Evolutionary conservation across 2,797 vertebrate species (phyloP), one percentile per base, ranked within the genome.

Genomic region (Thunnus albacares): DNA sequence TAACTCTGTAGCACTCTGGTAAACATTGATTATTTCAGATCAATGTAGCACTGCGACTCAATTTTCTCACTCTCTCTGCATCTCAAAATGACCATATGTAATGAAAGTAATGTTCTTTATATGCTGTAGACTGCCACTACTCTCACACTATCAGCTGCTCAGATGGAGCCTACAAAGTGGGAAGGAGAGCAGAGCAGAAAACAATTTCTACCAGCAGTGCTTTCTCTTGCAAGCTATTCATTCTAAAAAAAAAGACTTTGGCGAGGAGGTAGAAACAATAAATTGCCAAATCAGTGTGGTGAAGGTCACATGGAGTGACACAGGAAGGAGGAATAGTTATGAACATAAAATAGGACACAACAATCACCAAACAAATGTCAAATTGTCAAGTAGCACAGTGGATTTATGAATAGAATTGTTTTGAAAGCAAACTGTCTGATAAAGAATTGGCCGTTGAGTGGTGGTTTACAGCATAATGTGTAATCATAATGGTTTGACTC

Each of bases 241-340:
- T 77, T 81, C 51, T 6, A 70, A 70, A 80, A 45, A 80, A 35
- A 72, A 81, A 71, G 55, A 63, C 38, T 18, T 79, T 69, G 22
- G 57, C 65, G 77, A 77, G 66, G 68, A 84, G 72, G 65, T 61
- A 79, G 45, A 81, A 56, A 85, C 66, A 74, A 82, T 77, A 83
- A 77, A 88, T 79, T 77, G 28, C n/a, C 68, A 57, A 82, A 84
- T 90, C 83, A 63, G 53, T 28, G 22, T 55, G 56, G 15, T 57
- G 80, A 87, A 91, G 83, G 86, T 91, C 81, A 80, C 64, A 6
- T 6, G 35, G 65, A 45, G 65, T 53, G 43, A 86, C 77, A 82
- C 6, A 14, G 20, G 60, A 71, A 65, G 56, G 70, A 62, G 30
- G 64, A 68, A 74, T 24, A 47, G 57, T 76, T 55, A 2, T 0